Evolutionary conservation across 1,140 invertebrate species (phyloP), one percentile per base, ranked within the genome.

Genomic region (Cyclina sinensis): DNA sequence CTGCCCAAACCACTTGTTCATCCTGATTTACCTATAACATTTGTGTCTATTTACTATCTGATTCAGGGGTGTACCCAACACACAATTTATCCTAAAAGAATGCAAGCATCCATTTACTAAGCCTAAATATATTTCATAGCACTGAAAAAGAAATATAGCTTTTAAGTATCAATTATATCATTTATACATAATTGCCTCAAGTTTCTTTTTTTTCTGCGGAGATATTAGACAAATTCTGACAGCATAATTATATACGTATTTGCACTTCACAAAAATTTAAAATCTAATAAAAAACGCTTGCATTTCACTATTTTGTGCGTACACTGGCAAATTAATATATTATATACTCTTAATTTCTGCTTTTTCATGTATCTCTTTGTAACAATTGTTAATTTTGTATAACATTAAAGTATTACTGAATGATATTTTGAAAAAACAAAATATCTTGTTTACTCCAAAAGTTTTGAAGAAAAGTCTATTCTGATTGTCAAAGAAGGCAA

Each of bases 61-160:
- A 70, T 27, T 30, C 65, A 70, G 65, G 65, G 65, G 9, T 70
- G 65, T 70, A 70, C 65, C 65, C 65, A 70, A 70, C 65, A 70
- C 65, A 70, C 65, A 70, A 70, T 70, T 70, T 70, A 70, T 70
- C 65, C 65, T 70, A 70, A 70, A 70, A 70, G 65, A 70, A 70
- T 70, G 65, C 65, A 70, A 70, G 65, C 65, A 70, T 70, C 65
- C 65, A 70, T 70, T 70, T 70, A 70, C 65, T 70, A 70, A 70
- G 65, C 70, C 70, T 74, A 74, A 74, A 79, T 79, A 79, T 12
- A 79, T 79, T 79, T 79, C 51, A 79, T 79, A 79, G 76, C 76
- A 79, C 76, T 79, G 76, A 79, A 79, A 79, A 79, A 79, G 76
- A 79, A 79, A 79, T 76, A 76, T 32, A 70, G 65, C 65, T 70